phyloP scores from a whole-genome alignment of 2,113 vertebrate species.

The Sylvietta virens region DNA sequence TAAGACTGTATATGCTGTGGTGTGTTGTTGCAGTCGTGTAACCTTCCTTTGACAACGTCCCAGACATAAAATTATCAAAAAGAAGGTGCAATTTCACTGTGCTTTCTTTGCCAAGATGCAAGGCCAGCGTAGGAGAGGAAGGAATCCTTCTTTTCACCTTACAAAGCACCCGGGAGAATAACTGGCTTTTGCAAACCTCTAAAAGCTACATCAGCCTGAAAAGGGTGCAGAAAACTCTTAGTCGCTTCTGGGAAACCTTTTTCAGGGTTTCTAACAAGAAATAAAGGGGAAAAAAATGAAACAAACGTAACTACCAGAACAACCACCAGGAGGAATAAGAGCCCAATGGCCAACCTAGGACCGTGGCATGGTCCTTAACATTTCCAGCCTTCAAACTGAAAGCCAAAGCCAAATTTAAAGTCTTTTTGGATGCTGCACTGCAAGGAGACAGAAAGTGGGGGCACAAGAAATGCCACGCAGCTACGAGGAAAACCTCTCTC shows the following conservation, averaged over 20 bases:
- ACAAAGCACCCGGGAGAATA: not conserved
- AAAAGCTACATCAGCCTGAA: not conserved
- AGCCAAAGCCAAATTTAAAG: not conserved
- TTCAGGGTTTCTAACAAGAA: not conserved
- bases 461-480: not conserved
- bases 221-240: not conserved
- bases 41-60: not conserved
- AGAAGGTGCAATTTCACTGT: not conserved
- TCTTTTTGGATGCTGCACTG: not conserved
- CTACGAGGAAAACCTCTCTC: not conserved
- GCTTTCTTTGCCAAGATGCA: not conserved
- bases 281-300: not conserved
- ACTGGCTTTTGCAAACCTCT: not conserved
- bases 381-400: not conserved
- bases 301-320: not conserved
- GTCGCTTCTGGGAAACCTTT: not conserved
- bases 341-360: not conserved
- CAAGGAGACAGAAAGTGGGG: not conserved
- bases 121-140: not conserved
- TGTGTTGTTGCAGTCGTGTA: not conserved
- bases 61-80: not conserved
- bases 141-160: not conserved
- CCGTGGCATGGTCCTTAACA: not conserved
- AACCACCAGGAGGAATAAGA: not conserved
- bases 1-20: not conserved